Base-by-base conservation (phyloP, 2,888 invertebrate species). In the Eupithecia dodoneata region DNA sequence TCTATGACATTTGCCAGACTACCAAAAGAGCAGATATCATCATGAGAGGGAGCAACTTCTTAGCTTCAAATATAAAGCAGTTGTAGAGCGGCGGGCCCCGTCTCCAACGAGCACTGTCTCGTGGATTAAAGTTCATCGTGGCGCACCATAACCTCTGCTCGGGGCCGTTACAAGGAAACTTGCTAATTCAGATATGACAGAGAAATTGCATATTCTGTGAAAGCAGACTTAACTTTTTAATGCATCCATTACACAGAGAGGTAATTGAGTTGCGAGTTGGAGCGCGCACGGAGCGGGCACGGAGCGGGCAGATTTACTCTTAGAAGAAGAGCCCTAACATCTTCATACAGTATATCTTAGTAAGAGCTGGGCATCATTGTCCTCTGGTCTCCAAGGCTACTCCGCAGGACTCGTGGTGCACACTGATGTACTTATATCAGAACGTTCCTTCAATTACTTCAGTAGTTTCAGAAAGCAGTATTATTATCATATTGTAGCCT, bases 151-250 rank as follows among this genome's bases (percentile, higher is more conserved):
- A 18, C 18, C 52, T 18, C 18, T n/a, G 12, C 55, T n/a, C 9
- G n/a, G 9, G n/a, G 55, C n/a, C 55, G 30, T 30, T 30, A 10
- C 55, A 0, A 18, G 55, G 55, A n/a, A 41, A 41, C 41, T 65
- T 41, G 41, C 13, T 65, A 13, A 41, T 67, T 15, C n/a, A 67
- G 66, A 67, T 67, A 42, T 44, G 41, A 67, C 65, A 67, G 66
- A 67, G 12, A 42, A 13, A 15, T 67, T 41, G 66, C 66, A 42
- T 66, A 67, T 65, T 65, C 65, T 41, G 44, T 65, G 41, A 42
- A 41, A 67, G 41, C 44, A 44, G 66, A 42, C 44, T 67, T 18
- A 63, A 67, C 42, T 67, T 67, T 67, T 67, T 67, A 67, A 44
- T 67, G 66, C 44, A 42, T 65, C 65, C 41, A 41, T 65, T 65